A percentile compares a stretch with the other conserved stretches of the same genome.
Evolutionary conservation across 2,888 invertebrate genomes (phyloP).

Genomic region (Chouioia cunea): DNA sequence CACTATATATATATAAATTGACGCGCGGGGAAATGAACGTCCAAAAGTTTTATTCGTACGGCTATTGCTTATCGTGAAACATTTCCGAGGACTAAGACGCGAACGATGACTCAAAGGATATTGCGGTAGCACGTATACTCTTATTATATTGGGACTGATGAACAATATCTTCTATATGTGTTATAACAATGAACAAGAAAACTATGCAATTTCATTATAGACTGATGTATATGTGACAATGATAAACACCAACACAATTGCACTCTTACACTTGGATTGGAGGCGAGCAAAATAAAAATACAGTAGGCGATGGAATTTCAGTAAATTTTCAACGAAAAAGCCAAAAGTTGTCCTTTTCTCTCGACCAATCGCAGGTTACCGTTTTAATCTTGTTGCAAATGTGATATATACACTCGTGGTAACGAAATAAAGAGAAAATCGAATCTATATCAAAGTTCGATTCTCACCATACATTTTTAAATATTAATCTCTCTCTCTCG

Average conservation of each 20-base stretch:
- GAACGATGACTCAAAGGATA: not conserved
- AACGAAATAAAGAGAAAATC: too few species aligned
- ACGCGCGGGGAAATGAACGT: not conserved
- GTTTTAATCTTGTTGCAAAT: not conserved
- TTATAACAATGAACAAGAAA: constrained; percentile 21
- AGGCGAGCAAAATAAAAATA: constrained; percentile 26
- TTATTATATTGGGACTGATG: constrained; percentile 39
- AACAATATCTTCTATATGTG: constrained; percentile 30
- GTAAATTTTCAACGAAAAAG: constrained; percentile 10
- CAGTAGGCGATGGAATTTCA: not conserved
- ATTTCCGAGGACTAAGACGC: too few species aligned
- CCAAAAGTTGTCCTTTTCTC: constrained; percentile 21
- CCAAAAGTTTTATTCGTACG: not conserved
- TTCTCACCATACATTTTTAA: too few species aligned
- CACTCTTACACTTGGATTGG: constrained; percentile 25
- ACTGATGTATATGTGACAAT: constrained; percentile 56
- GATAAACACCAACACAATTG: constrained; percentile 46
- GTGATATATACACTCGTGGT: not conserved
- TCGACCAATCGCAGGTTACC: constrained; percentile 9
- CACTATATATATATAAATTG: too few species aligned
- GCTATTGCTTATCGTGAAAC: too few species aligned
- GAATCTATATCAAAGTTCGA: too few species aligned
- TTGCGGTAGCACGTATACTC: constrained; percentile 45
- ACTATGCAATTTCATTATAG: constrained; percentile 60
- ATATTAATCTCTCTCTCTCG: too few species aligned